Base-by-base conservation (phyloP, 1,140 invertebrate genomes). In the Eupeodes corollae region DNA sequence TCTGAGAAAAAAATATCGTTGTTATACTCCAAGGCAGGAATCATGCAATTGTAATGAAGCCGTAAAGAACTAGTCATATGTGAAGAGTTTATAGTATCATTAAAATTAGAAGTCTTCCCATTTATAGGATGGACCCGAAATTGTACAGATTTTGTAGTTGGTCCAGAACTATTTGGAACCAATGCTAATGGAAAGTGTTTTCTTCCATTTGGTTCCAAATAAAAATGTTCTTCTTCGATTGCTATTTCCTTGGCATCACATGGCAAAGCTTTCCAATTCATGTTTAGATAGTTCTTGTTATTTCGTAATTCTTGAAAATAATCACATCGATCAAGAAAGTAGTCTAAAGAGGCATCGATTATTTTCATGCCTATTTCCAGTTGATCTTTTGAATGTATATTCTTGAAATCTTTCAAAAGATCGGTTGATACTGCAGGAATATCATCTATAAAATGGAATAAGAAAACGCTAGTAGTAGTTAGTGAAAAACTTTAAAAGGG, bases 191-290 rank as follows among this genome's bases (percentile, higher is more conserved):
- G 54, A 6, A 66, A 50, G 33, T 50, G 59, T 34, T 61, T 57
- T 1, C 60, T 58, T 0, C 57, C 57, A 42, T 65, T 65, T 3
- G 63, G 63, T 15, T 59, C 48, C 12, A 66, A 43, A 32, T 56
- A 58, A 5, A 66, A 61, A 12, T 61, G 56, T 48, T 66, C 63
- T 13, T 56, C 58, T 21, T 63, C 59, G 21, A 55, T 59, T 31
- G 59, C 61, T 0, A 66, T 34, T 30, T 66, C 63, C 0, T 43
- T 45, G 0, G 63, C 62, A 50, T 65, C 58, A 16, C 54, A 59
- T 1, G 63, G 56, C 37, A 66, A n/a, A 3, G 47, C 40, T 35
- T 65, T 63, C 63, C 63, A 66, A 51, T 66, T 62, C 58, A 65
- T 58, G 19, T 63, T 58, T 3, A 53, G 52, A 44, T 59, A 66